Percentiles rank a stretch among this genome's conserved stretches.
Evolutionary conservation across 2,888 invertebrate genomes (phyloP).

Genomic region (Escarpia spicata): DNA sequence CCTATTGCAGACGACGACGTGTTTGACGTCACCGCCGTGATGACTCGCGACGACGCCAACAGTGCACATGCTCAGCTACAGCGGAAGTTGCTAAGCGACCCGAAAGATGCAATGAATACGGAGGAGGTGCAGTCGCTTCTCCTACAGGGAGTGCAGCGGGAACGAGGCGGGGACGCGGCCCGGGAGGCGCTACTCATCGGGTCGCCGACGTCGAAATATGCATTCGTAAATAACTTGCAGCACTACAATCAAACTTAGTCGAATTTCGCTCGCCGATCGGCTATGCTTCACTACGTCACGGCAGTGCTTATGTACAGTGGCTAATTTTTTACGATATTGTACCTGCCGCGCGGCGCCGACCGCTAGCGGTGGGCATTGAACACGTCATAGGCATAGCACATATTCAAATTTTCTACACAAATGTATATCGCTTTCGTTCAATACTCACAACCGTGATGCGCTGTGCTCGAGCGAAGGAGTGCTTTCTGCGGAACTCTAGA

Average conservation of each 20-base stretch:
- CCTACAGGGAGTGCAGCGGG: not conserved
- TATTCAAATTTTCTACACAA: not conserved
- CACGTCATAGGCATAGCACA: slow-evolving; percentile 4
- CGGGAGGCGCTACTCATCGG: not conserved
- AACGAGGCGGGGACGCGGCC: not conserved
- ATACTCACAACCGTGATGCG: not conserved
- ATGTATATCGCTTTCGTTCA: slow-evolving; percentile 3
- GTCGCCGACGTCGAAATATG: not conserved
- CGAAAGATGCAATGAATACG: slow-evolving; percentile 12
- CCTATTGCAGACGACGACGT: not conserved
- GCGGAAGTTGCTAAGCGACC: slow-evolving; percentile 12
- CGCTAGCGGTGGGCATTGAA: not conserved
- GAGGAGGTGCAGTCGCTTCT: not conserved
- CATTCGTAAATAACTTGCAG: slow-evolving; percentile 16
- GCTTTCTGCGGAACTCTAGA: not conserved
- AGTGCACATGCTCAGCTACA: slow-evolving; percentile 13
- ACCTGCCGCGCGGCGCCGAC: not conserved
- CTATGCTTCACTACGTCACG: not conserved
- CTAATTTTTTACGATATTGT: not conserved
- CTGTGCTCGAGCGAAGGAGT: not conserved
- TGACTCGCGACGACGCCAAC: not conserved
- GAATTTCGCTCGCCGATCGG: not conserved
- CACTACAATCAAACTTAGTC: not conserved
- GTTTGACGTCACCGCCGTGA: not conserved
- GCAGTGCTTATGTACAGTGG: not conserved